Conservation (phyloP, 2,797 vertebrate species). For the Potorous gilbertii region DNA sequence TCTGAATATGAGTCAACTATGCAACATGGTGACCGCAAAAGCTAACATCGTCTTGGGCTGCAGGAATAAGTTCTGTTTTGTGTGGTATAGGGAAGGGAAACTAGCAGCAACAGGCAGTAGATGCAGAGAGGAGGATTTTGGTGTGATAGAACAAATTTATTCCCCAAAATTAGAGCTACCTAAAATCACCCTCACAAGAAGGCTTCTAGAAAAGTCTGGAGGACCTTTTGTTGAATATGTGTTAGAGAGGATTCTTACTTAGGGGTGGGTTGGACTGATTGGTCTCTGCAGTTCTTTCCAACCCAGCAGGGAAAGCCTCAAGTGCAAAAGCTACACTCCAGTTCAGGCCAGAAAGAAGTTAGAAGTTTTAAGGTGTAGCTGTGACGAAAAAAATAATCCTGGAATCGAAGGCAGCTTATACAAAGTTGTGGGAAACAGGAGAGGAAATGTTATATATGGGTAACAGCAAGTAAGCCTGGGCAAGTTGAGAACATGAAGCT, state of each 20-base stretch:
- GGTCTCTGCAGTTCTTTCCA: not conserved
- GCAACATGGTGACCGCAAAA: not conserved
- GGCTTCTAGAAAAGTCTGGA: not conserved
- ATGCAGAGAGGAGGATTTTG: not conserved
- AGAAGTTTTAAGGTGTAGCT: not conserved
- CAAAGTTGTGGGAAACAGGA: not conserved
- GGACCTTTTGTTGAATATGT: not conserved
- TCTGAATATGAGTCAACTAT: not conserved
- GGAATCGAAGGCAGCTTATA: not conserved
- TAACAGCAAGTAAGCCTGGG: not conserved
- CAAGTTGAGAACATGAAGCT: not conserved
- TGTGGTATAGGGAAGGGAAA: not conserved
- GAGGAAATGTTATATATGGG: not conserved
- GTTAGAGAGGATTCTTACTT: not conserved
- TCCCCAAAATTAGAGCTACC: not conserved
- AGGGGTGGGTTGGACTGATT: too few relatives aligned
- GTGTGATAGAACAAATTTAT: not conserved
- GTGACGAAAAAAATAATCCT: not conserved
- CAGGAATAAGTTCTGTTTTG: not conserved
- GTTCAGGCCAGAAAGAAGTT: not conserved
- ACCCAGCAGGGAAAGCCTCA: not conserved
- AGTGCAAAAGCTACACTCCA: too few relatives aligned
- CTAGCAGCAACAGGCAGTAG: not conserved
- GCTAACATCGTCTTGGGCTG: not conserved
- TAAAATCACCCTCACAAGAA: not conserved